Conservation (phyloP, 1,140 invertebrate species). For the Zaprionus inermis region DNA sequence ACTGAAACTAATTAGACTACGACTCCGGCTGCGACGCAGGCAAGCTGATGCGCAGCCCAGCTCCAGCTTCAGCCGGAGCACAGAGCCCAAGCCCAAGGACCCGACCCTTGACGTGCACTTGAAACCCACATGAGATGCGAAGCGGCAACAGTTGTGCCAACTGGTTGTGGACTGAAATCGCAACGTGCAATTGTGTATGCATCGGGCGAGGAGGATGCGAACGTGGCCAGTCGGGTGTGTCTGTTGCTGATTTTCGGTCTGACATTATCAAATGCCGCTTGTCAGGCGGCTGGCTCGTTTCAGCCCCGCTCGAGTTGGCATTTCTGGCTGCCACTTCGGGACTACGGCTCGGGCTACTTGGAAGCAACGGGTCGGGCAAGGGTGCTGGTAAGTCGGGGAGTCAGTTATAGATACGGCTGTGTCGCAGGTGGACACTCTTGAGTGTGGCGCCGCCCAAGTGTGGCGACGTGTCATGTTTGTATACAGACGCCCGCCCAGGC, state of each 20-base stretch:
- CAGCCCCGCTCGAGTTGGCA: constrained; percentile 14
- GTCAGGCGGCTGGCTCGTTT: constrained; percentile 31
- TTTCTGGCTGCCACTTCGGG: constrained; percentile 29
- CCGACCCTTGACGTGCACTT: constrained; percentile 54
- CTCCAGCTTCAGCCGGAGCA: neutral
- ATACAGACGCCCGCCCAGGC: constrained; percentile 52
- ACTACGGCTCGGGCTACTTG: constrained; percentile 52
- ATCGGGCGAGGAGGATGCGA: too few relatives aligned
- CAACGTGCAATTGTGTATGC: constrained; percentile 74
- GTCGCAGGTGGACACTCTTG: constrained; percentile 55
- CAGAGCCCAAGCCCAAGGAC: constrained; percentile 33
- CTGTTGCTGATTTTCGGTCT: constrained; percentile 73
- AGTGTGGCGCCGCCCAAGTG: constrained; percentile 59
- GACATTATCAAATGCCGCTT: constrained; percentile 79
- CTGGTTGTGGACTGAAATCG: constrained; percentile 55
- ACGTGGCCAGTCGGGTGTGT: constrained; percentile 38
- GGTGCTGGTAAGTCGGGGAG: too few relatives aligned
- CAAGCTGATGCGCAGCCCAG: constrained; percentile 28
- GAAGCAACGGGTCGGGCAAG: constrained; percentile 9
- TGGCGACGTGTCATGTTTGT: constrained; percentile 74
- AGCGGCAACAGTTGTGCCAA: constrained; percentile 46
- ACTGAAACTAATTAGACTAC: constrained; percentile 45
- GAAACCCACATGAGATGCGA: constrained; percentile 51
- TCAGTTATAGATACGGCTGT: constrained; percentile 16
- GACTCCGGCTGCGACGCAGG: neutral